Base-by-base conservation (phyloP, 2,888 invertebrate species). In the Eupithecia pulchellata region DNA sequence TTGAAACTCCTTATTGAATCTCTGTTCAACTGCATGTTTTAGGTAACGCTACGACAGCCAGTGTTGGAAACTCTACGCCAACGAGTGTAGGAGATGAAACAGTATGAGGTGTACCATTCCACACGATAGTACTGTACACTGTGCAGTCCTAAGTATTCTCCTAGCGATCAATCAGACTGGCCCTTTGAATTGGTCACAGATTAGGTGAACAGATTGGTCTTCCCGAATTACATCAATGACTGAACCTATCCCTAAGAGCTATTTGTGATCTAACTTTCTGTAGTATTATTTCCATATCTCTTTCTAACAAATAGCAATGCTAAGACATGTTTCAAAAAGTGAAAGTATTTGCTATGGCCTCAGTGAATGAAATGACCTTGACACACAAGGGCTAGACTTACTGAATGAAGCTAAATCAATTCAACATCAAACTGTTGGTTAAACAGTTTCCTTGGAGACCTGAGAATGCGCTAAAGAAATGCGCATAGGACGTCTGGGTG, bases 11-110 rank as follows among this genome's bases (percentile, higher is more conserved):
- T 25, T 58, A 96, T 97, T 58, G 97, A 97, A 96, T 97, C 97
- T 61, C 89, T 97, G 69, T 99, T 98, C 91, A 97, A 98, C 64
- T 95, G 97, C 69, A 98, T 99, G 97, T 99, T 99, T 92, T 99
- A 98, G 98, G 96, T 99, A 78, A 99, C 99, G 13, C 94, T 99
- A 87, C 95, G 98, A 14, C 99, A 99, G 89, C 97, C 97, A 86
- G 96, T 97, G 83, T 97, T 97, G 81, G 99, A 99, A 78, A 99
- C 99, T 13, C 94, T 99, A 87, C 95, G 98, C 14, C 99, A 99
- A 89, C 97, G 97, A 86, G 96, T 97, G 83, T 97, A 97, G 81
- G 99, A 99, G 90, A 94, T 96, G 75, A 95, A 95, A 69, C 95
- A 17, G 83, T 5, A n/a, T n/a, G n/a, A n/a, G n/a, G n/a, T n/a